Evolutionary conservation across 2,888 invertebrate genomes (phyloP), one percentile per base, ranked within the genome.

Genomic region (Pyralis farinalis): DNA sequence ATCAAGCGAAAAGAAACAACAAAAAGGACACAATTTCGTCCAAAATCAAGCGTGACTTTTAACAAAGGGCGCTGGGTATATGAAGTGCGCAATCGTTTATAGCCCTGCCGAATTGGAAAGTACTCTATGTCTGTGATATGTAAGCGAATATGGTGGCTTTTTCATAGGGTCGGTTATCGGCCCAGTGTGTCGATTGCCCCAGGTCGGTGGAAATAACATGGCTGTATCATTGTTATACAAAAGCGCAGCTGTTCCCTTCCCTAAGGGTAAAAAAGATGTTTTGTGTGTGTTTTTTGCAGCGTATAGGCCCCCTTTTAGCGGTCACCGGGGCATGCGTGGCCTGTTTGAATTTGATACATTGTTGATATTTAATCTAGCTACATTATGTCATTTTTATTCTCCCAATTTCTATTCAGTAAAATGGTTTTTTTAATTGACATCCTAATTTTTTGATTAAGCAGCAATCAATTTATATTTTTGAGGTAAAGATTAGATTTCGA

Each of bases 221-320:
- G 82, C 78, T 77, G 76, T 86, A 86, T 86, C 86, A 86, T 87
- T 87, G 87, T 85, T 79, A 71, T 73, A 79, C 84, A 79, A 81
- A 80, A 77, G 75, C 71, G 87, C 87, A 87, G 87, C 87, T 87
- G 87, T 84, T 82, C 75, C 62, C 63, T 77, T 78, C 82, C 85
- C 86, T 60, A 62, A 71, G 84, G 85, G 84, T 81, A 83, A 86
- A 86, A 85, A 85, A 80, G 73, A 77, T 64, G 82, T 81, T 82
- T 83, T 85, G 77, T 82, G 54, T 63, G 66, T 76, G 79, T 81
- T 66, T 68, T 63, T 71, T 67, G 51, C 67, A 67, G 63, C 59
- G 56, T 58, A 73, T 64, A 62, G 64, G 63, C 60, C 68, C 40
- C 71, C 74, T 76, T 83, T 84, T 82, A 76, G 81, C 84, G 85